Evolutionary conservation across 2,113 vertebrate species (phyloP).

Genomic region (Hypocryptadius cinnamomeus): DNA sequence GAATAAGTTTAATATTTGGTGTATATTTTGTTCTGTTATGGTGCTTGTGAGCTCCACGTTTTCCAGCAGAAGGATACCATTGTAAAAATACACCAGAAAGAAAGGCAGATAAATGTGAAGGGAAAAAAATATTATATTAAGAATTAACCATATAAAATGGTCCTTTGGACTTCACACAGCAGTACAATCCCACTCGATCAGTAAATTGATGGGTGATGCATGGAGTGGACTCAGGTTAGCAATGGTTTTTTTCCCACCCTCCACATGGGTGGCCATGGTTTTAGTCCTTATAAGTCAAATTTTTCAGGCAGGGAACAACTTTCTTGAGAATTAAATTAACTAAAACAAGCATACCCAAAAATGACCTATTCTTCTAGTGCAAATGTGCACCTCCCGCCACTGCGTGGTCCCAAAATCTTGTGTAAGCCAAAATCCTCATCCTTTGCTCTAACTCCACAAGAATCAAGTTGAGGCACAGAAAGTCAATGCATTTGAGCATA

Average conservation of each 20-base stretch:
- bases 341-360: neutral
- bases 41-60: neutral
- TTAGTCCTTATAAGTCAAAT: neutral
- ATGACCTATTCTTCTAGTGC: neutral
- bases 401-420: rapidly evolving
- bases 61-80: neutral
- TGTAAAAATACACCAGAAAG: neutral
- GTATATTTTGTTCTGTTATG: neutral
- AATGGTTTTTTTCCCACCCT: neutral
- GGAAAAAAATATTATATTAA: neutral
- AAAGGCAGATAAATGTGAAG: neutral
- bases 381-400: neutral
- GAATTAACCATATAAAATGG: neutral
- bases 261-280: neutral
- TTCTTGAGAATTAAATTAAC: neutral
- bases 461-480: neutral
- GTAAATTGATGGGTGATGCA: neutral
- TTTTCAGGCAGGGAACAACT: neutral
- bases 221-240: neutral
- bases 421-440: neutral
- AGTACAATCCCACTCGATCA: neutral
- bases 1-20: neutral
- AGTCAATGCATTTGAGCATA: neutral
- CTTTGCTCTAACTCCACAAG: neutral
- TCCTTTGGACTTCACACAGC: neutral